A percentile compares a stretch with the other conserved stretches of the same genome.
phyloP scores from a whole-genome alignment of 2,888 invertebrate genomes.

The Athalia rosae region DNA sequence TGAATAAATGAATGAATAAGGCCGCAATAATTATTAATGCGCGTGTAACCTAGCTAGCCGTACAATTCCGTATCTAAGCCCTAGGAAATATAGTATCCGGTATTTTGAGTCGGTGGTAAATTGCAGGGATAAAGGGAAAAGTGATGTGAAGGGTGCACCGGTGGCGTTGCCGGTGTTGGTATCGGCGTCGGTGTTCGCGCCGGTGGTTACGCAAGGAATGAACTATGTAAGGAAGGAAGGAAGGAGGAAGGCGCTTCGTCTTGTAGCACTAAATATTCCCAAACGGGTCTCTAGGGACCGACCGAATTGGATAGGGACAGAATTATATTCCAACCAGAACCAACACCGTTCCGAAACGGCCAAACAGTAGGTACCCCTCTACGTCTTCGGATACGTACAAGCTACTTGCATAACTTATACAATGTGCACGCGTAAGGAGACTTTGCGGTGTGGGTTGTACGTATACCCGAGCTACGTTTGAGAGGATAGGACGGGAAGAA shows the following conservation, averaged over 20 bases:
- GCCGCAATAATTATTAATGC: too few species aligned
- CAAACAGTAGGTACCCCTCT: slow-evolving; percentile 19
- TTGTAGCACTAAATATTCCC: slow-evolving; percentile 55
- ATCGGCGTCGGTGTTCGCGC: not conserved
- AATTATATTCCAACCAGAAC: slow-evolving; percentile 53
- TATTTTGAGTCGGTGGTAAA: too few species aligned
- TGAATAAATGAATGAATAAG: too few species aligned
- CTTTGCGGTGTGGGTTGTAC: too few species aligned
- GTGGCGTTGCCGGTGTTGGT: too few species aligned
- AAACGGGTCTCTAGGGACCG: slow-evolving; percentile 54
- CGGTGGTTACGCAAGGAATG: slow-evolving; percentile 11
- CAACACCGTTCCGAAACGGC: slow-evolving; percentile 4
- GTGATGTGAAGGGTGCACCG: not conserved
- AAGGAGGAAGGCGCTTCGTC: slow-evolving; percentile 34
- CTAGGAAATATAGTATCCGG: too few species aligned
- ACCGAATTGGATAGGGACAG: slow-evolving; percentile 50
- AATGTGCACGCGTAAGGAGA: too few species aligned
- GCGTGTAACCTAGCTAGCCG: too few species aligned
- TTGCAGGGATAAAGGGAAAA: not conserved
- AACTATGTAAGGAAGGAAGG: slow-evolving; percentile 34
- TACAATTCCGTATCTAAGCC: too few species aligned
- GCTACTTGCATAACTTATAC: not conserved
- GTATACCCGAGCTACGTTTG: too few species aligned
- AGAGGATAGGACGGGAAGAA: too few species aligned
- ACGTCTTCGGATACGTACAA: slow-evolving; percentile 23